Evolutionary conservation across 2,888 invertebrate species (phyloP), one percentile per base, ranked within the genome.

Genomic region (Hartigia nigra): DNA sequence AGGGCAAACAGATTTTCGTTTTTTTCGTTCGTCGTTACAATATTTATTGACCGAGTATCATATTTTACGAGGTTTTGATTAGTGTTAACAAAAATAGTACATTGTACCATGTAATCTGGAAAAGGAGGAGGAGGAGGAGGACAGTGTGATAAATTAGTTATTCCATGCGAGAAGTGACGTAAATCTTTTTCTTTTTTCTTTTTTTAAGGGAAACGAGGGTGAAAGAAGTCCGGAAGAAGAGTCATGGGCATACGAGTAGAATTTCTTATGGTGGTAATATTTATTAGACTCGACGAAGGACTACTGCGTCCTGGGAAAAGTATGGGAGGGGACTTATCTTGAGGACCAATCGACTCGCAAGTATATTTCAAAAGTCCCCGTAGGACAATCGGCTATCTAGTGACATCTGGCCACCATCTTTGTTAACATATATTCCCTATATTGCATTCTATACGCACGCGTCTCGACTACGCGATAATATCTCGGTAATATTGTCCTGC

Each of bases 91-190:
- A 23, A 55, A 9, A 23, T 23, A 5, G 0, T 55, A 55, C 0
- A 39, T 23, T 39, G 23, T 39, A 9, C 39, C 23, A 14, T 5
- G 14, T 39, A 39, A 39, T 39, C 5, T 23, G 1, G 23, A 3
- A 14, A 14, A 5, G 14, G 1, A 0, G 12, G 0, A 4, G 1
- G 1, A 12, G 4, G 12, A 0, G 4, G 37, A 4, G 9, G 9
- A 4, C 1, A 23, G 14, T 5, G 9, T 9, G 23, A 55, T 23
- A 55, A 55, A 55, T 55, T 55, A 23, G 23, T 23, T 23, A 55
- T 55, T 55, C 39, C 39, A 9, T 9, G 14, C 39, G 23, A 55
- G 39, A 55, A 23, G 39, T 14, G 14, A 55, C 5, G 9, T 55
- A 55, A 55, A 55, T 55, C 5, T 1, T 23, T 9, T 55, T 39